Evolutionary conservation across 92 coral and sea anemone species (phyloP), one percentile per base, ranked within the genome.

Genomic region (Epizoanthus fatuus): DNA sequence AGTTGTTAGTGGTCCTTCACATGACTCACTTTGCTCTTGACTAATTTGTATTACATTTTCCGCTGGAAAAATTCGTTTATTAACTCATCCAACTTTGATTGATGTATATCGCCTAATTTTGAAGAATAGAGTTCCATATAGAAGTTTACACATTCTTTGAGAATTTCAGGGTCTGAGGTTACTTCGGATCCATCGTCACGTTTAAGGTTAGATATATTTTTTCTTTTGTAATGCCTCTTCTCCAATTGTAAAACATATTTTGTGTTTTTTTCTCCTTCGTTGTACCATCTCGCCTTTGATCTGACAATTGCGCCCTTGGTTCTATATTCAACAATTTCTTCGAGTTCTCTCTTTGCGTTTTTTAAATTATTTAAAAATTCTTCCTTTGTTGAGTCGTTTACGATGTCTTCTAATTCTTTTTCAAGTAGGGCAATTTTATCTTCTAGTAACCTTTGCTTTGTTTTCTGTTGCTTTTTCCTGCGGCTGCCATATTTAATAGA

Each of bases 231-330:
- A 42, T 80, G 90, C 16, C 86, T 29, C 7, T 80, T 87, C 72
- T 87, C 86, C 14, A 87, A 39, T 65, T 78, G 53, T 6, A 86
- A 68, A 64, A 85, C 76, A 39, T 63, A 86, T 55, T 86, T 86
- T 47, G 90, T 68, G 66, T 87, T 87, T 71, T 87, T 87, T 53
- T 87, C 86, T 11, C 90, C 90, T 79, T 86, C 86, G 44, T 79
- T 86, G 58, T 79, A 79, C 86, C 90, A 87, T 59, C 40, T 66
- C 5, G 78, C 5, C 58, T 86, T 86, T 4, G 85, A 86, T 69
- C 90, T 86, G 12, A 86, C 38, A 77, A 77, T 86, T 51, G 90
- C 85, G 0, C 85, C 90, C 79, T 77, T 77, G 14, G 89, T 86
- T 66, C 79, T 74, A 55, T 63, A 40, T 65, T 77, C 90, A 47